Evolutionary conservation across 2,113 vertebrate genomes (phyloP), one percentile per base, ranked within the genome.

Genomic region (Thunnus thynnus): DNA sequence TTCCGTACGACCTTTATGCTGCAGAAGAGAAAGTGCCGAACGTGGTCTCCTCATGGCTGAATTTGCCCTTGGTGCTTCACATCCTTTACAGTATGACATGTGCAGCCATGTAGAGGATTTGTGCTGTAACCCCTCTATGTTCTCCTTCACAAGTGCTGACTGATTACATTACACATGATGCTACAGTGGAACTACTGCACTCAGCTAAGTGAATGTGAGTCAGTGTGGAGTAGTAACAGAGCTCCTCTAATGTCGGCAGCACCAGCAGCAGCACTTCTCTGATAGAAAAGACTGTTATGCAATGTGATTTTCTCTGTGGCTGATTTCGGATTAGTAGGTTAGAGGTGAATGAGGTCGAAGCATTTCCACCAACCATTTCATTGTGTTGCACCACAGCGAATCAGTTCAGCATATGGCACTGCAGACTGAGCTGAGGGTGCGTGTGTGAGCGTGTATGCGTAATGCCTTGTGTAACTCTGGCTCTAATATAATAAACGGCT

Each of bases 221-320:
- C 46, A 17, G 13, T 58, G 55, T 54, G 71, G 48, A 66, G 60
- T 1, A 52, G 20, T 27, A 71, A 47, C 41, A 27, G 13, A 69
- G 67, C 63, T 51, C 3, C 60, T 54, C 14, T 50, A 32, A 67
- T 54, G 11, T 69, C 30, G 8, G 48, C 63, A 46, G 63, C 71
- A 27, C 20, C 47, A 22, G 70, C 61, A 51, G 67, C 60, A 75
- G 68, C 51, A 17, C 50, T 72, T 62, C 72, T 61, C 60, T 18
- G 58, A 80, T 17, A 71, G 66, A 66, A 85, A 78, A 86, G 48
- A 27, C 25, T 27, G 22, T 90, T 86, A 88, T 65, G 81, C 56
- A 90, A 80, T 55, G 63, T 55, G 25, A 88, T 86, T 84, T 71
- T 86, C 77, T 82, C 69, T 30, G 22, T 63, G 77, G 54, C 80